These are phyloP conservation scores for Parotocinclus haroldoi DNA, from an alignment of 2,797 vertebrate species.

Conservation along the genomic window DNA sequence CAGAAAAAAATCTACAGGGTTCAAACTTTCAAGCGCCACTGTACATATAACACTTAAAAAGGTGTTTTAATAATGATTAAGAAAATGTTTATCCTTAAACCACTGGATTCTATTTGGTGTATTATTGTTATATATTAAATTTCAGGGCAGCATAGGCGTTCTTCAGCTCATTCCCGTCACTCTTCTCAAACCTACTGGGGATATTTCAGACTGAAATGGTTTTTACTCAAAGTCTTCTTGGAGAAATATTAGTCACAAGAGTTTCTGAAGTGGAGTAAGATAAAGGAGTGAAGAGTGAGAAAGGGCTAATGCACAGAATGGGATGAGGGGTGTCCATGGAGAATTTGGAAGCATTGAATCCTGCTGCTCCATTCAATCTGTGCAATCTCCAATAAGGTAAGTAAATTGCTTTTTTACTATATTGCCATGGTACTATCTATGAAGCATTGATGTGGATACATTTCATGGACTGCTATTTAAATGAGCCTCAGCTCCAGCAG, in stretches of 20 bases:
- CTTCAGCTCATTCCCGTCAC: constrained; percentile 26
- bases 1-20: no score
- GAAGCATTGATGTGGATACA: constrained; percentile 67
- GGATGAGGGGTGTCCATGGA: constrained; percentile 57
- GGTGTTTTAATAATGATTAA: not conserved
- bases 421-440: constrained; percentile 68
- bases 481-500: constrained; percentile 59
- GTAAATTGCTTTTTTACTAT: constrained; percentile 77
- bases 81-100: not conserved
- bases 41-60: no score
- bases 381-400: constrained; percentile 64
- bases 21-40: no score
- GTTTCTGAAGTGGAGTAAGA: constrained; percentile 51
- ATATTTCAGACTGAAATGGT: constrained; percentile 38
- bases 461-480: constrained; percentile 68
- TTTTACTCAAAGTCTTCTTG: constrained; percentile 43
- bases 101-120: not conserved
- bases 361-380: constrained; percentile 69
- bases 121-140: not conserved
- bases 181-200: constrained; percentile 24
- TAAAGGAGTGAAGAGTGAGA: constrained; percentile 51
- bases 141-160: constrained; percentile 12
- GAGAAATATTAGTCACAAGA: constrained; percentile 52
- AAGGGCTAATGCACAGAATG: constrained; percentile 49
- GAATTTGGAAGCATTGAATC: constrained; percentile 56